These are phyloP conservation scores for Diachasma alloeum DNA, from an alignment of 1,140 invertebrate genomes.

Conservation along the genomic window DNA sequence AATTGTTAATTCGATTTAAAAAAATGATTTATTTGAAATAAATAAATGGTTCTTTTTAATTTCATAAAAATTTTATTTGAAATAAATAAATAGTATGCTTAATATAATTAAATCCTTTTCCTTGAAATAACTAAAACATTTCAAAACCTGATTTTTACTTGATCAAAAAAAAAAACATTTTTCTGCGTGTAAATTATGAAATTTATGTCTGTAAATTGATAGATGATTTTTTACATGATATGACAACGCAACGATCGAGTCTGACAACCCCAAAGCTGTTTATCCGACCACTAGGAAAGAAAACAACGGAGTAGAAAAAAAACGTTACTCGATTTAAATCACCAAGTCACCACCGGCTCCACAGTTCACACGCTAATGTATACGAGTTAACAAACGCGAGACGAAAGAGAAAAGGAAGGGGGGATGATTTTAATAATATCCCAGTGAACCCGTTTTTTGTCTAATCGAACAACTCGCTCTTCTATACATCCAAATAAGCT, in stretches of 20 bases:
- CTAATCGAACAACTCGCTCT: background rate
- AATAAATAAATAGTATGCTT: no score
- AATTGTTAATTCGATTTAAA: no score
- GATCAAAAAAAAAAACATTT: no score
- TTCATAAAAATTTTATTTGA: no score
- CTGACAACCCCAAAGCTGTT: background rate
- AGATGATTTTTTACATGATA: background rate
- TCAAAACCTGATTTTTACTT: no score
- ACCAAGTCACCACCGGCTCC: background rate
- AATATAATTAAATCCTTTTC: no score
- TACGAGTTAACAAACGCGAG: constrained; percentile 1
- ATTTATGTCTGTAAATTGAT: no score
- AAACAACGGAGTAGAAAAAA: background rate
- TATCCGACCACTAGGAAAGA: background rate
- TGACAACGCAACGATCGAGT: background rate
- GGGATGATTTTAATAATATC: background rate
- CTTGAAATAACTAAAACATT: no score
- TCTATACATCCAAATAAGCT: background rate
- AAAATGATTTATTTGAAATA: no score
- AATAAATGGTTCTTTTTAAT: no score
- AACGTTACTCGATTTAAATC: constrained; percentile 1
- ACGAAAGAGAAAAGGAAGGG: background rate
- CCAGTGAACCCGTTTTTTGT: background rate
- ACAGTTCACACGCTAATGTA: background rate
- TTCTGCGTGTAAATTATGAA: no score